Percentiles rank a stretch among this genome's conserved stretches.
Conservation (phyloP, 2,797 vertebrate species). For the Epinephelus coioides region DNA sequence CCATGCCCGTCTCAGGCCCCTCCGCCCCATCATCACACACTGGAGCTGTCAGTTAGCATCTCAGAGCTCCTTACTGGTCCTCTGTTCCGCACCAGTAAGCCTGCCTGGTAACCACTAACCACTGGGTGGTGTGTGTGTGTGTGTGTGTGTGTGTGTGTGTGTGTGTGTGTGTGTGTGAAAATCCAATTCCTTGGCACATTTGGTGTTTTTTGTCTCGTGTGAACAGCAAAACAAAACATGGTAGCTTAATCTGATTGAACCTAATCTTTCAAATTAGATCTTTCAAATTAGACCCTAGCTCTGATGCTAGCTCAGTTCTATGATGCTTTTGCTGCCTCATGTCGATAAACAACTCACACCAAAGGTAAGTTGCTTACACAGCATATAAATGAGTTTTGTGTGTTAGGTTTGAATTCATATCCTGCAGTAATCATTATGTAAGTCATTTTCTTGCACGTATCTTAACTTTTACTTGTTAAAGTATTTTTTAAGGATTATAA, state of each 20-base stretch:
- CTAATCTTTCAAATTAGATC: not conserved
- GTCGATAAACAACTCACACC: not conserved
- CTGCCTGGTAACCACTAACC: constrained; percentile 59
- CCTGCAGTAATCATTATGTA: too few species aligned
- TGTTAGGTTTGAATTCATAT: not conserved
- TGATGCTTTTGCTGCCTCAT: not conserved
- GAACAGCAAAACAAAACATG: not conserved
- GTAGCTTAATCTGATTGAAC: not conserved
- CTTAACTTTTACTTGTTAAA: too few species aligned
- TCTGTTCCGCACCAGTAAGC: constrained; percentile 77
- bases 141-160: constrained; percentile 31
- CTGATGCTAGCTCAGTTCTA: not conserved
- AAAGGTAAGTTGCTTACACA: not conserved
- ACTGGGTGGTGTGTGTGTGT: constrained; percentile 22
- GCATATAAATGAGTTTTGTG: not conserved
- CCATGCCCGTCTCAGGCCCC: constrained; percentile 30
- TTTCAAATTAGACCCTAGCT: not conserved
- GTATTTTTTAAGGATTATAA: too few species aligned
- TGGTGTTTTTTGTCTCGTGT: not conserved
- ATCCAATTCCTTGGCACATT: not conserved
- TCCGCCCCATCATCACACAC: constrained; percentile 46
- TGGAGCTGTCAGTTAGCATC: constrained; percentile 75
- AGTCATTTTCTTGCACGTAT: too few species aligned
- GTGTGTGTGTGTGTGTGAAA: constrained; percentile 25
- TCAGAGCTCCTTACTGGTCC: constrained; percentile 61